Evolutionary conservation across 2,797 vertebrate genomes (phyloP).

Genomic region (Pseudomugil gertrudae): DNA sequence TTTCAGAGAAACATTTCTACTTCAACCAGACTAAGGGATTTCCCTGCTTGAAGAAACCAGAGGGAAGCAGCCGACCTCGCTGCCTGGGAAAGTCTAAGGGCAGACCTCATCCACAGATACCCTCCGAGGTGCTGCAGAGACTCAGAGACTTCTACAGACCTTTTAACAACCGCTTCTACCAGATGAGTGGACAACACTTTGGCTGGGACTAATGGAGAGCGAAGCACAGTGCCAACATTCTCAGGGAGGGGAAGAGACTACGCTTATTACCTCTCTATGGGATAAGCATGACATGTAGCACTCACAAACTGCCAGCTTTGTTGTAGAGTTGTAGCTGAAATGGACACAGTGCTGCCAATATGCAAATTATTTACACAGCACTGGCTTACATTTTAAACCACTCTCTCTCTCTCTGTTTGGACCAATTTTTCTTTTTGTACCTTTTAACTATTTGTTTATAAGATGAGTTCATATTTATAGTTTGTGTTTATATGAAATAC

Average conservation of each 20-base stretch:
- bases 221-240: slow-evolving; percentile 37
- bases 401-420: slow-evolving; percentile 23
- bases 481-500: slow-evolving; percentile 57
- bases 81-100: slow-evolving; percentile 96
- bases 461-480: slow-evolving; percentile 74
- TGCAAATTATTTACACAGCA: slow-evolving; percentile 28
- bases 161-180: slow-evolving; percentile 93
- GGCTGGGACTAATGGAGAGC: slow-evolving; percentile 89
- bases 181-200: slow-evolving; percentile 94
- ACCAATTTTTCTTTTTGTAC: slow-evolving; percentile 21
- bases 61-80: slow-evolving; percentile 87
- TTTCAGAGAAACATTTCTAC: slow-evolving; percentile 93
- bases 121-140: slow-evolving; percentile 83
- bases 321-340: slow-evolving; percentile 11
- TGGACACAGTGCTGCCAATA: slow-evolving; percentile 47
- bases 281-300: slow-evolving; percentile 49
- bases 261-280: slow-evolving; percentile 40
- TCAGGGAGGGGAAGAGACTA: slow-evolving; percentile 59
- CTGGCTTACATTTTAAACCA: slow-evolving; percentile 38
- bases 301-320: slow-evolving; percentile 29
- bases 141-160: slow-evolving; percentile 93
- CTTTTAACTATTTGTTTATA: slow-evolving; percentile 34
- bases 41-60: slow-evolving; percentile 93
- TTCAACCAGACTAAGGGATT: slow-evolving; percentile 97
- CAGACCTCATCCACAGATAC: slow-evolving; percentile 88